These are phyloP conservation scores for Toxostoma redivivum DNA, from an alignment of 2,113 vertebrate genomes.

Conservation along the genomic window DNA sequence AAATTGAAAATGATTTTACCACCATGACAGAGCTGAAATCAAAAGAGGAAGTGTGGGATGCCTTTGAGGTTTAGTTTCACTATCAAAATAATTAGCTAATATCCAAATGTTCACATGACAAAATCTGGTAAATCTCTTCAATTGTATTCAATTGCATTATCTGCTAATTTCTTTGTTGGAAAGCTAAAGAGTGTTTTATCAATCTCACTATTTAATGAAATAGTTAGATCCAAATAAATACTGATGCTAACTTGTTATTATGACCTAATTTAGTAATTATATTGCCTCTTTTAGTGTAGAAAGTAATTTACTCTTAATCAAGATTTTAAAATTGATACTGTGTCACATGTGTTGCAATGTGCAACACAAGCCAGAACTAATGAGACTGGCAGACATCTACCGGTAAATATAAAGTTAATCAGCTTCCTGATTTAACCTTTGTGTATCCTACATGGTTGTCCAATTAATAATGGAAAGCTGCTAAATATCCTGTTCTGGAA, in stretches of 20 bases:
- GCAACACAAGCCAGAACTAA: background rate
- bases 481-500: background rate
- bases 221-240: background rate
- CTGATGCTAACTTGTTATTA: background rate
- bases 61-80: conserved; percentile 1
- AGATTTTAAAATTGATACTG: background rate
- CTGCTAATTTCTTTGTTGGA: background rate
- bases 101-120: background rate
- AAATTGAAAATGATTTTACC: background rate
- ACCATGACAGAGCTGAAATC: background rate
- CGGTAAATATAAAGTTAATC: background rate
- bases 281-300: background rate
- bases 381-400: background rate
- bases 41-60: background rate
- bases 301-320: background rate
- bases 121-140: background rate
- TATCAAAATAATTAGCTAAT: background rate
- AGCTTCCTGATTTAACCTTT: background rate
- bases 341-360: background rate
- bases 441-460: background rate
- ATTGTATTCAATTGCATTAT: background rate
- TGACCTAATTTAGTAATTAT: background rate
- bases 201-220: background rate
- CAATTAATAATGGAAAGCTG: background rate
- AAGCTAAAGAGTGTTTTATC: background rate